These are phyloP conservation scores for Empis livida DNA, from an alignment of 2,888 invertebrate genomes.

Conservation along the genomic window DNA sequence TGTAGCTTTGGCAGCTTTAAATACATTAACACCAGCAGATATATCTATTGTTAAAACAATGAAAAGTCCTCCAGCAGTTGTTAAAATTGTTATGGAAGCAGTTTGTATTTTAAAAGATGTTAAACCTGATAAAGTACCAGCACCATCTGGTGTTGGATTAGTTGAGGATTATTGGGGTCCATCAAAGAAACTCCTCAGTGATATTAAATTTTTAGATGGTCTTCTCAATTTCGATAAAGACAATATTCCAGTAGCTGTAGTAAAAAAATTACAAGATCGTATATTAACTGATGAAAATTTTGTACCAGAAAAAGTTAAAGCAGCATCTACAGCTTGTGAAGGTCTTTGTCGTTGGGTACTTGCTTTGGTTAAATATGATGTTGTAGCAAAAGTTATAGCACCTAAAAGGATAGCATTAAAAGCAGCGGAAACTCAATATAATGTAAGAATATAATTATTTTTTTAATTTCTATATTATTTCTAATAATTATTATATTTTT, in stretches of 20 bases:
- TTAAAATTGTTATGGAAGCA: constrained; percentile 88
- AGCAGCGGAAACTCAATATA: constrained; percentile 70
- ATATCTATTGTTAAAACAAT: constrained; percentile 90
- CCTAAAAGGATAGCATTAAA: constrained; percentile 88
- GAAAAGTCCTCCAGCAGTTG: constrained; percentile 88
- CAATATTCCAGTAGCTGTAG: constrained; percentile 71
- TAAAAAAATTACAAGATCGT: constrained; percentile 69
- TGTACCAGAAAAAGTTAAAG: constrained; percentile 79
- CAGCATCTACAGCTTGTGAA: constrained; percentile 81
- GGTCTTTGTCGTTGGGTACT: constrained; percentile 90
- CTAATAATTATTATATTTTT: background rate
- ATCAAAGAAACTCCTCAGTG: constrained; percentile 75
- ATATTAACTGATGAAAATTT: constrained; percentile 76
- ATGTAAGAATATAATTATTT: constrained; percentile 23
- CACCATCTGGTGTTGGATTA: constrained; percentile 70
- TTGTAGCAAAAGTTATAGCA: constrained; percentile 80
- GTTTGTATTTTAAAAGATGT: constrained; percentile 86
- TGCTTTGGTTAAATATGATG: constrained; percentile 90
- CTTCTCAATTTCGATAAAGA: constrained; percentile 82
- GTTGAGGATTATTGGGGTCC: constrained; percentile 90
- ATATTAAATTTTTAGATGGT: constrained; percentile 82
- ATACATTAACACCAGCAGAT: constrained; percentile 75
- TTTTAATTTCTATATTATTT: background rate
- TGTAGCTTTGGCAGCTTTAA: constrained; percentile 71
- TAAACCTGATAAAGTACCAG: constrained; percentile 77